phyloP scores from a whole-genome alignment of 2,797 vertebrate genomes.

The Crenichthys baileyi region DNA sequence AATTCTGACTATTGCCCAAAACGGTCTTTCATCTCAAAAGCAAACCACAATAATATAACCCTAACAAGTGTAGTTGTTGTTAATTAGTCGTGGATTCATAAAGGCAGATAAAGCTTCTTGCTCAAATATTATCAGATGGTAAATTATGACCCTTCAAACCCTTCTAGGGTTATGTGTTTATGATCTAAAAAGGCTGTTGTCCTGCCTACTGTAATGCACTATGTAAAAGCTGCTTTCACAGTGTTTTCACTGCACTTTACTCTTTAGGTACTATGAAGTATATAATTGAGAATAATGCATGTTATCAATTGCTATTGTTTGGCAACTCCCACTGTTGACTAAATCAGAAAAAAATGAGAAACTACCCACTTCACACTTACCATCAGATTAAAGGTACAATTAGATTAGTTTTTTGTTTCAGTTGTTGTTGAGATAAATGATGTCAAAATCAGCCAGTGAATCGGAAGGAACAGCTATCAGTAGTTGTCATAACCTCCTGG shows the following conservation, averaged over 20 bases:
- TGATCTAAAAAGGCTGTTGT: background rate
- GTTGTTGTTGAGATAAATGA: background rate
- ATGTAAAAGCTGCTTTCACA: background rate
- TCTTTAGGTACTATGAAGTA: too few species aligned
- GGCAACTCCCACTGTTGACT: background rate
- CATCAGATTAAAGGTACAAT: background rate
- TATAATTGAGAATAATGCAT: background rate
- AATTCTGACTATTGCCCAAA: too few species aligned
- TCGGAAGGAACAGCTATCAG: background rate
- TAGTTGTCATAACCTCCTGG: slow-evolving; percentile 11
- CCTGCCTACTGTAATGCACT: background rate
- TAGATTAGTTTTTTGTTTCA: background rate
- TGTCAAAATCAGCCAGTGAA: background rate
- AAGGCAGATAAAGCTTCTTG: too few species aligned
- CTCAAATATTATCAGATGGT: too few species aligned
- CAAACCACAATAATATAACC: too few species aligned
- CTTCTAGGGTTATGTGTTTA: too few species aligned
- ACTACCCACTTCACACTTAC: background rate
- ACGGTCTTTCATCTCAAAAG: too few species aligned
- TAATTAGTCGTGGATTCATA: too few species aligned
- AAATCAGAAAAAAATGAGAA: background rate
- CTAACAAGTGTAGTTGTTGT: too few species aligned
- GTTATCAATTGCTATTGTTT: background rate
- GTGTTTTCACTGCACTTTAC: background rate
- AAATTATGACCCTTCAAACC: too few species aligned